Percentiles rank a stretch among this genome's conserved stretches.
These are phyloP conservation scores for Microplitis deprimator DNA, from an alignment of 2,888 invertebrate species.

Conservation along the genomic window DNA sequence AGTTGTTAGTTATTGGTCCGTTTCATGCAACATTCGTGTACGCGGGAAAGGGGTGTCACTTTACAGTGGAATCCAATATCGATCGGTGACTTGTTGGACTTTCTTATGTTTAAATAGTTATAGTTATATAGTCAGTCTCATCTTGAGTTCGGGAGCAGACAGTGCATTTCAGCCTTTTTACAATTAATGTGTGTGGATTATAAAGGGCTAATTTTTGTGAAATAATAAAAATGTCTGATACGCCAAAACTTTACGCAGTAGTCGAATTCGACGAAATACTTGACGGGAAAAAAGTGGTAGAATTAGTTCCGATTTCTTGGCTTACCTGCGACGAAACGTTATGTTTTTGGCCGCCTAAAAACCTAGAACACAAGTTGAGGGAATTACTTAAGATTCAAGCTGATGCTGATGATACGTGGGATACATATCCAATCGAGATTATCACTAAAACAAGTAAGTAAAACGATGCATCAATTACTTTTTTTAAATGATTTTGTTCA, in stretches of 20 bases:
- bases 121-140: neutral
- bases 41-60: conserved; percentile 3
- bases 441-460: conserved; percentile 19
- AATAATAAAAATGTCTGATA: neutral
- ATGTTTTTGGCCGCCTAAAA: conserved; percentile 9
- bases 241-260: neutral
- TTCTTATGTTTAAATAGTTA: conserved; percentile 8
- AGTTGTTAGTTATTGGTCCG: conserved; percentile 8
- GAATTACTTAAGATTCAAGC: conserved; percentile 8
- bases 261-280: neutral
- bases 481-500: conserved; percentile 2
- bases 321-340: neutral
- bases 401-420: neutral
- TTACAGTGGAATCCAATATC: conserved; percentile 8
- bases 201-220: neutral
- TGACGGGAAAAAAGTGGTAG: neutral
- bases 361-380: neutral
- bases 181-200: conserved; percentile 11
- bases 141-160: conserved; percentile 1
- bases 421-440: conserved; percentile 4
- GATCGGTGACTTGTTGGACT: conserved; percentile 12
- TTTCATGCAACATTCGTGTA: neutral
- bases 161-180: conserved; percentile 2
- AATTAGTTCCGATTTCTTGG: conserved; percentile 14
- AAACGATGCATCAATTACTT: conserved; percentile 15